Evolutionary conservation across 53 echinoderm and acorn worm genomes (phyloP), one percentile per base, ranked within the genome.

Genomic region (Apostichopus leukothele): DNA sequence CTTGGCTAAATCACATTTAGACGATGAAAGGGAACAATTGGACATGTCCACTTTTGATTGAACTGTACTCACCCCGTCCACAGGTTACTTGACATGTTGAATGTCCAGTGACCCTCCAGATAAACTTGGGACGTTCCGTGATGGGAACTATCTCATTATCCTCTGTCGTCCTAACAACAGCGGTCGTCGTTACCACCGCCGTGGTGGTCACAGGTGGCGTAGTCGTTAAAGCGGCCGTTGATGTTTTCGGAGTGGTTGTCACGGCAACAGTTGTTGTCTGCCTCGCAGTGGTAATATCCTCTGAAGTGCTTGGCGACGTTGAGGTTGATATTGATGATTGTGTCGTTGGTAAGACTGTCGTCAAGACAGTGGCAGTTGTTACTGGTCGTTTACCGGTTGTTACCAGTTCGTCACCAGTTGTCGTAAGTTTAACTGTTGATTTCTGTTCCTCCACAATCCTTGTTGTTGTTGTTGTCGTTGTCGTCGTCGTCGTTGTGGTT

Each of bases 21-120:
- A 39, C 39, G 39, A 39, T 39, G 39, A 39, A 39, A 39, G 39
- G 39, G 39, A 39, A 39, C 39, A 3, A 39, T 39, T 39, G 39
- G 39, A 39, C 39, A 39, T 3, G 39, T 39, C 39, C 39, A 39
- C 39, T 3, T 39, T 39, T 3, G 2, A 39, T 39, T 39, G 39
- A 39, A 14, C 6, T 26, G 51, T 25, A 25, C 74, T 89, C 90
- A 97, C 97, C 97, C 92, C 95, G 90, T 75, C 83, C 67, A 75
- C 97, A 97, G 0, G 97, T 97, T 8, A 93, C 89, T 22, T 92
- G 92, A 86, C 97, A 97, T 16, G 95, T 92, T 55, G 94, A 92
- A 25, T 88, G 59, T 0, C 87, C 93, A 21, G 97, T 91, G 11
- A 86, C 89, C 27, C 89, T 89, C 96, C 97, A 97, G 1, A 67